phyloP scores from a whole-genome alignment of 2,888 invertebrate genomes.

The Toxonevra muliebris region DNA sequence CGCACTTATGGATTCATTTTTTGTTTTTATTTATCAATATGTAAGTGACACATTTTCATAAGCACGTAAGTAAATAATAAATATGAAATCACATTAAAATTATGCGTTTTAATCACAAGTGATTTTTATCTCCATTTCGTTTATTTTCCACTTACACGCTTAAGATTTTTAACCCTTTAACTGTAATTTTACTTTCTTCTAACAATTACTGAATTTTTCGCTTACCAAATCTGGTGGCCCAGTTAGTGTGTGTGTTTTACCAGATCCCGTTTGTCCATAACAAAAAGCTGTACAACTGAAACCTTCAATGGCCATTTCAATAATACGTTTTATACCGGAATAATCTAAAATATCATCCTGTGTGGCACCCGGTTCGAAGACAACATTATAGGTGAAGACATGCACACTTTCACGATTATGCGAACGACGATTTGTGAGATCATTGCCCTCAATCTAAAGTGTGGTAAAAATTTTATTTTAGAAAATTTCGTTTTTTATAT shows the following conservation, averaged over 20 bases:
- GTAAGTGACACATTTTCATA: too few species aligned
- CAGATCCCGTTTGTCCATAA: slow-evolving; percentile 96
- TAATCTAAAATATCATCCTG: slow-evolving; percentile 85
- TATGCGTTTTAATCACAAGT: too few species aligned
- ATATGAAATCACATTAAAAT: too few species aligned
- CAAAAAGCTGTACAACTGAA: slow-evolving; percentile 94
- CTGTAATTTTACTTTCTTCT: not conserved
- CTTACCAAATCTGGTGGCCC: slow-evolving; percentile 87
- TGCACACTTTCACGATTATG: slow-evolving; percentile 74
- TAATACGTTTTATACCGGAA: slow-evolving; percentile 87
- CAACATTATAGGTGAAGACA: slow-evolving; percentile 91
- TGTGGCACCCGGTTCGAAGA: slow-evolving; percentile 90
- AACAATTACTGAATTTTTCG: slow-evolving; percentile 23
- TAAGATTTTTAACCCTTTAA: too few species aligned
- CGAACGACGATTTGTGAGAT: slow-evolving; percentile 67
- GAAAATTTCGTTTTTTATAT: too few species aligned
- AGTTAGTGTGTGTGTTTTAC: slow-evolving; percentile 94
- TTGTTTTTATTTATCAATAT: too few species aligned
- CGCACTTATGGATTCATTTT: too few species aligned
- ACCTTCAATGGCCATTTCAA: slow-evolving; percentile 94
- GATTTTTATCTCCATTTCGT: too few species aligned
- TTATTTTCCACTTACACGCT: too few species aligned
- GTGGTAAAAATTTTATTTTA: not conserved
- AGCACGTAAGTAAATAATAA: too few species aligned
- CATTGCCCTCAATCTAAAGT: slow-evolving; percentile 66